Base-by-base conservation (phyloP, 2,113 vertebrate species). In the Gadus macrocephalus region DNA sequence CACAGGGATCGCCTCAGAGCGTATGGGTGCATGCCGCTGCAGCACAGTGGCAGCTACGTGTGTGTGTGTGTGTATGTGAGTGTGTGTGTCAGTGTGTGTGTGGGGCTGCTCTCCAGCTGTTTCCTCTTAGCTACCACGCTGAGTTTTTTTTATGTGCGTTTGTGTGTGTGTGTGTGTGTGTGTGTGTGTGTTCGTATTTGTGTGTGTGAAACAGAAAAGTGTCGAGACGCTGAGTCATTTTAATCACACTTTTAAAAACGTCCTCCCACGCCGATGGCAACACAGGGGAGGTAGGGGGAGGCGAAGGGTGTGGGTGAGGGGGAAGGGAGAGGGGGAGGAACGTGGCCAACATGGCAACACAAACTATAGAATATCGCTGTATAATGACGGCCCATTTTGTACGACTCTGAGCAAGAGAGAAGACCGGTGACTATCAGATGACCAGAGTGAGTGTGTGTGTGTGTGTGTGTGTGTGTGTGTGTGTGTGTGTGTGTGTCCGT, bases 101-200 rank as follows among this genome's bases (percentile, higher is more conserved):
- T 70, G 8, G 68, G 82, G 77, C 85, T 79, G 82, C 78, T 81
- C 71, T 86, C 87, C 88, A 90, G 89, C 90, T 89, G 90, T 90
- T 91, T 90, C 89, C 90, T 90, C 83, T 92, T 90, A 85, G 78
- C 84, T 85, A 88, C 87, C 86, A 78, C 76, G 73, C 80, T 79
- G 70, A 42, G 79, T 35, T 79, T 56, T 71, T 5, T 63, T 67
- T 65, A 20, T 71, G 62, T 38, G 25, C 58, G 53, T 58, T 62
- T 58, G 49, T 61, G 67, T 61, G 56, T 61, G 56, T 69, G 67
- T 59, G 53, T 69, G 67, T 59, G 22, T 35, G 25, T 69, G 16
- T 69, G 15, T 64, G 62, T 31, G 62, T 67, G 53, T 62, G 67
- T 59, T 27, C 38, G 22, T 35, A 15, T 69, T 25, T 69, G 15